Conservation (phyloP, 2,888 invertebrate genomes). For the Limnephilus lunatus region DNA sequence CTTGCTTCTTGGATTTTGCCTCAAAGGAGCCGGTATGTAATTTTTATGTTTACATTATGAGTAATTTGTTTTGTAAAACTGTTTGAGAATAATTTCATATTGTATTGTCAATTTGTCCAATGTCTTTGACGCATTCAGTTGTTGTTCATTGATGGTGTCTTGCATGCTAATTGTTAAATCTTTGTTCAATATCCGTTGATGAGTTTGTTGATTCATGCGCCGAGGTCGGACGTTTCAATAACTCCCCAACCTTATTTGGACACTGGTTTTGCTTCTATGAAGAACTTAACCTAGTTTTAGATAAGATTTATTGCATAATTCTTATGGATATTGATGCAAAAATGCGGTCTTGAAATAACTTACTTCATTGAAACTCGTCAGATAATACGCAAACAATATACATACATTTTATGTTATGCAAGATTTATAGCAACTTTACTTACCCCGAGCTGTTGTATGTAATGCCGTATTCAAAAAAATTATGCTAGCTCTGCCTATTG, state of each 20-base stretch:
- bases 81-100: conserved; percentile 18
- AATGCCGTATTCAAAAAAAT: neutral
- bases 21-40: conserved; percentile 46
- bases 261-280: neutral
- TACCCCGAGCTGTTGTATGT: too few relatives aligned
- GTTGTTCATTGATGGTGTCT: conserved; percentile 12
- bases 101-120: conserved; percentile 11
- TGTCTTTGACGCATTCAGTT: neutral
- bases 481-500: neutral
- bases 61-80: neutral
- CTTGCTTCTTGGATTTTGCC: conserved; percentile 36
- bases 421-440: neutral
- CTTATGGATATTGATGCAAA: neutral
- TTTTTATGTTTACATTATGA: neutral
- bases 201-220: conserved; percentile 13
- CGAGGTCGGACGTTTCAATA: conserved; percentile 27
- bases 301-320: neutral
- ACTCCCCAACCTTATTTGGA: neutral
- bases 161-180: conserved; percentile 34
- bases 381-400: neutral
- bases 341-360: neutral
- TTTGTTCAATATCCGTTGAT: neutral
- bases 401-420: neutral
- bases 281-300: conserved; percentile 3
- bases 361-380: neutral